Base-by-base conservation (phyloP, 2,113 vertebrate species). In the Vulpes vulpes region DNA sequence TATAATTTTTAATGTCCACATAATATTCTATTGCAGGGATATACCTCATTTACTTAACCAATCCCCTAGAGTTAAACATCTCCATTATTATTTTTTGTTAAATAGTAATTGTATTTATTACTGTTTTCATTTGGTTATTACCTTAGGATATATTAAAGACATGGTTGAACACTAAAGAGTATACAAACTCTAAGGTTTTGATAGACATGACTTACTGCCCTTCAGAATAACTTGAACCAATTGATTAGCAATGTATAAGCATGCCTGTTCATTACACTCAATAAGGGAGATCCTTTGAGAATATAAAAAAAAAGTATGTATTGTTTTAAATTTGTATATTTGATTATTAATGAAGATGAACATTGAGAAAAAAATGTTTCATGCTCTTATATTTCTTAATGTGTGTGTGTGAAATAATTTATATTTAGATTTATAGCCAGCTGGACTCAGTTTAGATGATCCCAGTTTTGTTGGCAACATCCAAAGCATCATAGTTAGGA, bases 321-420 rank as follows among this genome's bases (percentile, higher is more conserved):
- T 23, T 87, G 14, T 64, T 88, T 88, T 94, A 76, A 93, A 88
- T 53, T 27, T 92, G 1, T 91, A n/a, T 23, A 15, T 96, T 76
- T 78, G 15, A 91, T 67, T 96, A 78, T 62, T 90, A 96, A 91
- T 30, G 20, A 96, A 94, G 73, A 23, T 67, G 22, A 51, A 60
- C 30, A 71, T 86, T 73, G 69, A 69, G 67, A 19, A 64, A 89
- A 62, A 53, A 92, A 62, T 17, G 6, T 79, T 10, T 57, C 8
- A 69, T 80, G 12, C 19, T 95, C 43, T 82, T 59, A 0, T 53
- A 65, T 71, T 95, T 78, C 87, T 92, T 43, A 43, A 1, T 43
- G 43, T 7, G 43, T 43, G 43, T 43, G 43, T 43, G 43, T 43
- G 6, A 43, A 43, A 43, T 7, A 43, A 43, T 7, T 43, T 43